Evolutionary conservation across 1,140 invertebrate genomes (phyloP), one percentile per base, ranked within the genome.

Genomic region (Drosophila baimaii): DNA sequence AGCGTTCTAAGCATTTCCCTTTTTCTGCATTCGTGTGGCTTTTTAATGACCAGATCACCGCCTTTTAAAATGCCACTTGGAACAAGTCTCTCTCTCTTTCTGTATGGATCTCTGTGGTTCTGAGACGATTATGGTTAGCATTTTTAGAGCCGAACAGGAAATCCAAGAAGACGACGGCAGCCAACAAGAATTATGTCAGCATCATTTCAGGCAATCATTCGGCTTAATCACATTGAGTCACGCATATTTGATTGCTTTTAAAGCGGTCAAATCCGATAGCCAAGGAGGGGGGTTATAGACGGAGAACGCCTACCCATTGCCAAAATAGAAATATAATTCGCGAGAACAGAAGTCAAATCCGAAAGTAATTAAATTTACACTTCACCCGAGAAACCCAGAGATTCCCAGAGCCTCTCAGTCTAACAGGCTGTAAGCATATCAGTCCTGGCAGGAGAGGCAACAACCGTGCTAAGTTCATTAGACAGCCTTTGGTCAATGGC

Each of bases 211-310:
- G 43, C 77, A 77, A 81, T 74, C 72, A 77, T 52, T 77, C 59
- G 78, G 57, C 64, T 57, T 89, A 88, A 88, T 89, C 65, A 83
- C 72, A 61, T 68, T 44, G 43, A 80, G 83, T 79, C 83, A 88
- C 83, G 83, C 83, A 83, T 74, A 77, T 77, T 89, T 89, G 83
- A 86, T 86, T 86, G 72, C 76, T 77, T 88, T 83, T 73, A 64
- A 76, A 79, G 57, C 59, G 76, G 75, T 59, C 74, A 77, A 62
- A 58, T 61, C 31, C 29, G 37, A 69, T 46, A 21, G 8, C 19
- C 5, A 23, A 17, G 13, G 15, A 13, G 25, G 31, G 29, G 9
- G 27, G n/a, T n/a, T n/a, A n/a, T n/a, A 19, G 33, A 31, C 10
- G 37, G 57, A n/a, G 39, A 31, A 43, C 41, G 37, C 23, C 54